Conservation (phyloP, 2,113 vertebrate species). For the Trinectes maculatus region DNA sequence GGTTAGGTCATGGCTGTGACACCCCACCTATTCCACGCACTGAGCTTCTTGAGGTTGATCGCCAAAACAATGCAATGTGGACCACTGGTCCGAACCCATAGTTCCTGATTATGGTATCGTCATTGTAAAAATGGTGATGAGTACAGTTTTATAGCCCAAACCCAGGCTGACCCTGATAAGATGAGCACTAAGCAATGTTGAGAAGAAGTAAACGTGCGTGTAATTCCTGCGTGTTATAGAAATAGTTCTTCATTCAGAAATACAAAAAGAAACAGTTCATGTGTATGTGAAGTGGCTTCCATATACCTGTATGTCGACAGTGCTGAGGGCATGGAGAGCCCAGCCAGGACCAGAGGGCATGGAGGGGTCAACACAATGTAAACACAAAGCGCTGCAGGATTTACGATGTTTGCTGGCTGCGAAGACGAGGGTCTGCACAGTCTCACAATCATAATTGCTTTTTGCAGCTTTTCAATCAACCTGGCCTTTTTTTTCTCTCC, state of each 20-base stretch:
- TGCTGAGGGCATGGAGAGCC: slow-evolving; percentile 52
- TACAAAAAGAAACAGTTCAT: neutral
- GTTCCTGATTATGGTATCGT: too few species aligned
- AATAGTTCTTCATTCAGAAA: too few species aligned
- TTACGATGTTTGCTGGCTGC: slow-evolving; percentile 80
- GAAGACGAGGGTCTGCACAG: slow-evolving; percentile 79
- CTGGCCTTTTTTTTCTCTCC: slow-evolving; percentile 34
- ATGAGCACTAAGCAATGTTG: too few species aligned
- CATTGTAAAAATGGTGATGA: too few species aligned
- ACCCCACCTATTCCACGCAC: neutral
- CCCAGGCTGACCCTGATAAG: too few species aligned
- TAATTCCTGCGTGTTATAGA: too few species aligned
- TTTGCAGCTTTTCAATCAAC: slow-evolving; percentile 84
- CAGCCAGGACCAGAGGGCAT: slow-evolving; percentile 64
- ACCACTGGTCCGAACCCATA: too few species aligned
- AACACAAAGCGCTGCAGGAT: slow-evolving; percentile 74
- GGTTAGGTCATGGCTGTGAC: neutral
- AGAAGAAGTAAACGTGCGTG: too few species aligned
- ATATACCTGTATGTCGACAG: slow-evolving; percentile 53
- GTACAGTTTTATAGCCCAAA: neutral
- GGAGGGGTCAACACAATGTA: slow-evolving; percentile 72
- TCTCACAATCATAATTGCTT: slow-evolving; percentile 83
- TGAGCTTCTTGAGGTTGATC: too few species aligned
- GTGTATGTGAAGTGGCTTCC: slow-evolving; percentile 25
- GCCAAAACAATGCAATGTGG: too few species aligned